A percentile compares a stretch with the other conserved stretches of the same genome.
Conservation (phyloP, 1,140 invertebrate species). For the Andricus grossulariae region DNA sequence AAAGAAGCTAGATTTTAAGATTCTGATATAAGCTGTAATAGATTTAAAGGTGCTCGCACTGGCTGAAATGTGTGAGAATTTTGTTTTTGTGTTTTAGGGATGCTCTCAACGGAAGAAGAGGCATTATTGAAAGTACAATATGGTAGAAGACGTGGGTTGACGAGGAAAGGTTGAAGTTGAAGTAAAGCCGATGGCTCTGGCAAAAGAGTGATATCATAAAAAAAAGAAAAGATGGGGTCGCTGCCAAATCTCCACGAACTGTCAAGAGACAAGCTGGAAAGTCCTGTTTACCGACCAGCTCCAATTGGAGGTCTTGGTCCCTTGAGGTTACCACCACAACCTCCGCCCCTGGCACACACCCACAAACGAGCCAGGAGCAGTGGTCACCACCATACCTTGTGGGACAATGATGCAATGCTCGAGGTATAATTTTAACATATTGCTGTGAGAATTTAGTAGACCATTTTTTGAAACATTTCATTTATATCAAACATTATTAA, state of each 20-base stretch:
- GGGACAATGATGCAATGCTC: slow-evolving; percentile 68
- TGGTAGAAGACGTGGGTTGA: background rate
- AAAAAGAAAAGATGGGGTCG: slow-evolving; percentile 76
- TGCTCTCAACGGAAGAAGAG: slow-evolving; percentile 5
- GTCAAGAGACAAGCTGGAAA: slow-evolving; percentile 69
- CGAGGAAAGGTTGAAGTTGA: background rate
- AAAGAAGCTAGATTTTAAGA: too few species aligned
- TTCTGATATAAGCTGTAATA: too few species aligned
- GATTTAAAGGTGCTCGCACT: too few species aligned
- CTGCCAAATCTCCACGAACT: slow-evolving; percentile 80
- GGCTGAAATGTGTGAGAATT: background rate
- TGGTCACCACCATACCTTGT: slow-evolving; percentile 65
- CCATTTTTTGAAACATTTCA: too few species aligned
- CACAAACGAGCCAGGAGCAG: slow-evolving; percentile 65
- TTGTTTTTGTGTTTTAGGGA: background rate
- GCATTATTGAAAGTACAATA: background rate
- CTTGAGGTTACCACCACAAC: slow-evolving; percentile 57
- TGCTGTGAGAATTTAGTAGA: background rate
- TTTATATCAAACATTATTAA: too few species aligned
- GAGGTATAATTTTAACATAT: slow-evolving; percentile 59
- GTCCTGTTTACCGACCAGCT: slow-evolving; percentile 62
- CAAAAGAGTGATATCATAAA: slow-evolving; percentile 2
- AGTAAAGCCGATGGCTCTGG: slow-evolving; percentile 8
- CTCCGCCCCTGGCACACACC: slow-evolving; percentile 60
- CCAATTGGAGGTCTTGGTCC: slow-evolving; percentile 60